A percentile compares a stretch with the other conserved stretches of the same genome.
phyloP scores from a whole-genome alignment of 2,113 vertebrate species.

The Takifugu flavidus region DNA sequence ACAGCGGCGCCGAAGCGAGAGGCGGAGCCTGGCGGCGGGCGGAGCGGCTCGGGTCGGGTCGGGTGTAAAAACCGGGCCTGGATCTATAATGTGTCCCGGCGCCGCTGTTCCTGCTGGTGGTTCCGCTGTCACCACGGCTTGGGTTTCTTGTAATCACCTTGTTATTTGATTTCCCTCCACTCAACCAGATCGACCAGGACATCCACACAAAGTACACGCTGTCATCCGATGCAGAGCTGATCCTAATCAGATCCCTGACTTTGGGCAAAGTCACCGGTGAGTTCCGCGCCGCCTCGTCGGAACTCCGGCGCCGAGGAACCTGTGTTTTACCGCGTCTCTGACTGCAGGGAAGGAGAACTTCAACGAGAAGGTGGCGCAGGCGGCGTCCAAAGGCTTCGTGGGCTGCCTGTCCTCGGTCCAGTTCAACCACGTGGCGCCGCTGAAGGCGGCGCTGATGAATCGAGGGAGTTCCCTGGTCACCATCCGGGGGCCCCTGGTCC shows the following conservation, averaged over 20 bases:
- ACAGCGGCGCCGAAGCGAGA: neutral
- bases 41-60: slow-evolving; percentile 31
- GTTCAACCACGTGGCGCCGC: slow-evolving; percentile 87
- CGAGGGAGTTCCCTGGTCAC: slow-evolving; percentile 78
- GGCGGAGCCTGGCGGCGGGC: slow-evolving; percentile 21
- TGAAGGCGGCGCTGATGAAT: slow-evolving; percentile 89
- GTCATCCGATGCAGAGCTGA: slow-evolving; percentile 85
- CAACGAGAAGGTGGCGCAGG: slow-evolving; percentile 79
- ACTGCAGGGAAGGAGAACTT: slow-evolving; percentile 75
- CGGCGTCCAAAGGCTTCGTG: slow-evolving; percentile 82
- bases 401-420: slow-evolving; percentile 93
- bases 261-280: slow-evolving; percentile 92
- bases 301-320: too few species aligned
- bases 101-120: slow-evolving; percentile 7
- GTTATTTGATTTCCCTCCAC: slow-evolving; percentile 68
- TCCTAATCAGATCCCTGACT: slow-evolving; percentile 84
- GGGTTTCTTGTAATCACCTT: slow-evolving; percentile 63
- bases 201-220: slow-evolving; percentile 85
- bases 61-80: slow-evolving; percentile 4
- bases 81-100: slow-evolving; percentile 54
- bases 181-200: slow-evolving; percentile 87
- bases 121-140: slow-evolving; percentile 38
- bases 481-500: slow-evolving; percentile 78
- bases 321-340: neutral
- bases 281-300: slow-evolving; percentile 13